These are phyloP conservation scores for Pararge aegeria DNA, from an alignment of 1,140 invertebrate genomes.

Conservation along the genomic window DNA sequence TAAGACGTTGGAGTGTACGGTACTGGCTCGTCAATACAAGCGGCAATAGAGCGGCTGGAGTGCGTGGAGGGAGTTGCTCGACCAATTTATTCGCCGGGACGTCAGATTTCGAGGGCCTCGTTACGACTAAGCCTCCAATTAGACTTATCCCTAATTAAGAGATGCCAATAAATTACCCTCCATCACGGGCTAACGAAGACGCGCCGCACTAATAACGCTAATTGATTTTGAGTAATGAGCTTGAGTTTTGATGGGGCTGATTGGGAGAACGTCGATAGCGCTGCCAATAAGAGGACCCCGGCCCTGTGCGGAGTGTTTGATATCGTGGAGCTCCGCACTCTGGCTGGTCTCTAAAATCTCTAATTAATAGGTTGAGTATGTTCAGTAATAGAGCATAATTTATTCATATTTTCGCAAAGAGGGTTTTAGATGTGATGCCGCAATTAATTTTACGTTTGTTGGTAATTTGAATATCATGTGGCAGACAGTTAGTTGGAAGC, in stretches of 20 bases:
- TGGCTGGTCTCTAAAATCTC: constrained; percentile 22
- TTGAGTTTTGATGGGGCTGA: constrained; percentile 76
- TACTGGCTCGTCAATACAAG: constrained; percentile 64
- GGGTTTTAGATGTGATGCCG: constrained; percentile 9
- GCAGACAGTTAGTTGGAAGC: not conserved
- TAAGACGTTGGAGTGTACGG: constrained; percentile 4
- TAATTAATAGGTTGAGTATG: constrained; percentile 21
- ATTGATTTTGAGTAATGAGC: constrained; percentile 80
- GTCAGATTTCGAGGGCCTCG: constrained; percentile 79
- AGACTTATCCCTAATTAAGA: constrained; percentile 82
- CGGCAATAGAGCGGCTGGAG: constrained; percentile 50
- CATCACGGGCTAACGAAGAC: constrained; percentile 79
- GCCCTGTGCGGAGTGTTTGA: constrained; percentile 19
- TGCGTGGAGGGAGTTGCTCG: constrained; percentile 49
- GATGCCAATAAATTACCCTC: constrained; percentile 82
- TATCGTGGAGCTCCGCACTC: constrained; percentile 15
- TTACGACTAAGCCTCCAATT: constrained; percentile 81
- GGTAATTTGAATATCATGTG: constrained; percentile 6
- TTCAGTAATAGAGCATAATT: constrained; percentile 18
- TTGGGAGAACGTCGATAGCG: constrained; percentile 61
- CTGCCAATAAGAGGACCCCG: constrained; percentile 30
- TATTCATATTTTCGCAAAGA: constrained; percentile 20
- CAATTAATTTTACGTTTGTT: constrained; percentile 15
- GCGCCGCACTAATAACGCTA: constrained; percentile 78
- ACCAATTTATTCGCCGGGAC: constrained; percentile 76